These are phyloP conservation scores for Melanotus villosus DNA, from an alignment of 2,888 invertebrate genomes.

Conservation along the genomic window DNA sequence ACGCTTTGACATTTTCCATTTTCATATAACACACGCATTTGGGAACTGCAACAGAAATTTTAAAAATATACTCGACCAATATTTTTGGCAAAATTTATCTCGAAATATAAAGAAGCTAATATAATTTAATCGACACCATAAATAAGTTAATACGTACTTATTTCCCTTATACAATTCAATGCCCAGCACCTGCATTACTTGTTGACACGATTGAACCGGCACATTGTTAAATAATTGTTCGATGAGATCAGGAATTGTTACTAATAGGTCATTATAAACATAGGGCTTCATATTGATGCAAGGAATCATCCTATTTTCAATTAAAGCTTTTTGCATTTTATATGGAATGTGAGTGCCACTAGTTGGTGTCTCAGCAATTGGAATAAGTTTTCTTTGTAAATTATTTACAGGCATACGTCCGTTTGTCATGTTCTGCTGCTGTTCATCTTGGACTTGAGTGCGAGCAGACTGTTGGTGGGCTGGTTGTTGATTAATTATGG, in stretches of 20 bases:
- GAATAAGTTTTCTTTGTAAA: slow-evolving; percentile 75
- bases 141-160: slow-evolving; percentile 79
- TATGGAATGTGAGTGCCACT: slow-evolving; percentile 81
- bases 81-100: not conserved
- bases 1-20: slow-evolving; percentile 81
- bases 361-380: slow-evolving; percentile 79
- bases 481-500: slow-evolving; percentile 64
- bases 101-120: no score
- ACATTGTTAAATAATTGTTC: slow-evolving; percentile 86
- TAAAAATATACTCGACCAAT: not conserved
- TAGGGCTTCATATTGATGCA: slow-evolving; percentile 91
- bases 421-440: slow-evolving; percentile 58
- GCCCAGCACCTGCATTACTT: slow-evolving; percentile 85
- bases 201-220: slow-evolving; percentile 81
- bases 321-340: slow-evolving; percentile 85
- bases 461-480: slow-evolving; percentile 65
- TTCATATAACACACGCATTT: slow-evolving; percentile 83
- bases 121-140: no score
- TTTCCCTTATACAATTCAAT: slow-evolving; percentile 88
- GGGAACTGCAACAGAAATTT: slow-evolving; percentile 63
- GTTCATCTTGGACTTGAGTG: slow-evolving; percentile 63
- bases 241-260: slow-evolving; percentile 87
- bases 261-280: slow-evolving; percentile 84
- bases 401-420: slow-evolving; percentile 63
- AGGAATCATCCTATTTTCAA: slow-evolving; percentile 86